These are phyloP conservation scores for Cynocephalus volans DNA, from an alignment of 2,113 vertebrate species.

Conservation along the genomic window DNA sequence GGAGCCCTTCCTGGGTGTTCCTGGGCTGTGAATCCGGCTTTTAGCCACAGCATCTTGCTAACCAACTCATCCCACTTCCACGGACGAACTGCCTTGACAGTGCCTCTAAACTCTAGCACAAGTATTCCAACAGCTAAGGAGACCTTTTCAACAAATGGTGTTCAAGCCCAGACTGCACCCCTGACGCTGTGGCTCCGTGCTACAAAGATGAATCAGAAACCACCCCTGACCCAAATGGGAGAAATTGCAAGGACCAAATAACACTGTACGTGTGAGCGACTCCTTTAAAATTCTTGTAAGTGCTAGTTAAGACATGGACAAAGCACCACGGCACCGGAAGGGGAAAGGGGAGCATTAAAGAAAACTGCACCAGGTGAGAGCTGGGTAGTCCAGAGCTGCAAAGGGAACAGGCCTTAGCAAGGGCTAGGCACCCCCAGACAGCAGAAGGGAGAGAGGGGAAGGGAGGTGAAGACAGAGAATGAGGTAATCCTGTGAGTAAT, in stretches of 20 bases:
- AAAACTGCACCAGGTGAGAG: background rate
- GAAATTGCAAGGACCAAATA: too few relatives aligned
- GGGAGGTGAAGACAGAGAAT: background rate
- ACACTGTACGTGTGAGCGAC: fast-evolving
- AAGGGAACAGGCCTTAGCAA: background rate
- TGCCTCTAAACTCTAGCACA: background rate
- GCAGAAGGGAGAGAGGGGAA: too few relatives aligned
- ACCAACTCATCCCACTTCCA: background rate
- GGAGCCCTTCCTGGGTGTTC: too few relatives aligned
- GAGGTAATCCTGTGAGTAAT: background rate
- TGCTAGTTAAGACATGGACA: fast-evolving
- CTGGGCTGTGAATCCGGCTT: background rate
- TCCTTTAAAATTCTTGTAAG: background rate
- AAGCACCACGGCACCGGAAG: fast-evolving
- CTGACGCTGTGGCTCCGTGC: fast-evolving
- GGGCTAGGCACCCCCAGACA: background rate
- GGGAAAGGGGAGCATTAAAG: too few relatives aligned
- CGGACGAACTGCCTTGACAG: background rate
- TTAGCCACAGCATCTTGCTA: background rate
- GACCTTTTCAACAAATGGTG: background rate
- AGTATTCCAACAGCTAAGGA: background rate
- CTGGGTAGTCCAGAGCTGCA: background rate
- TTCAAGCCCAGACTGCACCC: background rate
- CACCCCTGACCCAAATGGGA: background rate
- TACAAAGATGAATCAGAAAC: background rate